Evolutionary conservation across 2,888 invertebrate species (phyloP), one percentile per base, ranked within the genome.

Genomic region (Baccha elongata): DNA sequence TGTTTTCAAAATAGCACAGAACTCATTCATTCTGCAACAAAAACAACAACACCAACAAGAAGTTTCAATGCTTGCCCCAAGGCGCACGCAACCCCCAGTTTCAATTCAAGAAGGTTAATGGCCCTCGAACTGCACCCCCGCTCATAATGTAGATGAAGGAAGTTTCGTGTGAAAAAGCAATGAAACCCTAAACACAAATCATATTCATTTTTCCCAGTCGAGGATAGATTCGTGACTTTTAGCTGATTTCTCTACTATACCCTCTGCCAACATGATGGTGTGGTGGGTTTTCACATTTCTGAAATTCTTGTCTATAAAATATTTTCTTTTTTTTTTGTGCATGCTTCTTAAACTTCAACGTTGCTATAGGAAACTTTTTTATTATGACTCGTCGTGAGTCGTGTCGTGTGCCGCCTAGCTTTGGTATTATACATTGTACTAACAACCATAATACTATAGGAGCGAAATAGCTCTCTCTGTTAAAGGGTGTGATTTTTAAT

Each of bases 171-270:
- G 46, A 71, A 64, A 64, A 55, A 37, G 55, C 64, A 64, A 76
- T 76, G 64, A 53, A 23, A 53, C 52, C 50, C 46, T 15, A 69
- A 55, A 55, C 44, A 42, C 23, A 64, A 64, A 69, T 62, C 46
- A 64, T 52, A 69, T 64, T 21, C 37, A 19, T 5, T 26, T 50
- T 19, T 10, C 8, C 15, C 29, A 17, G 21, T 64, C 29, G 52
- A 64, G 67, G 15, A 68, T 58, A 46, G 40, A 50, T 55, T 71
- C 71, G 76, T 76, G 71, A 72, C 78, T 65, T 72, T 67, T 72
- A 21, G 35, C 58, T n/a, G 67, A 67, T 62, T 68, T 75, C 15
- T 21, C 40, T 40, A 1, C 23, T 7, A 5, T n/a, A 3, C 7
- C 17, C 6, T 7, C 26, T 42, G 23, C 21, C 21, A 37, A 53